A percentile compares a stretch with the other conserved stretches of the same genome.
These are phyloP conservation scores for Tetrapedia diversipes DNA, from an alignment of 2,888 invertebrate species.

Conservation along the genomic window DNA sequence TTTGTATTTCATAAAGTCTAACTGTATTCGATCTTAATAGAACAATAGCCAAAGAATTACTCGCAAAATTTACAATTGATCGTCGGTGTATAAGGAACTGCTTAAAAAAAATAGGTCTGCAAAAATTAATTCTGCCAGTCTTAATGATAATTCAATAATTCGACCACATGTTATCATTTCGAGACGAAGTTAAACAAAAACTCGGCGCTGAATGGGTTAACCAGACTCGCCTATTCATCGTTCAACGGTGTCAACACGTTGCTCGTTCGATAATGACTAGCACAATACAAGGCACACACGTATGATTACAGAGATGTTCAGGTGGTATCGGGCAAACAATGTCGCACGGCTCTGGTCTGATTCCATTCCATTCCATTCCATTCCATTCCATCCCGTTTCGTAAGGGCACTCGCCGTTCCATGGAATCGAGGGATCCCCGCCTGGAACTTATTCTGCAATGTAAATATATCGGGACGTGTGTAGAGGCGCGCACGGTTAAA, in stretches of 20 bases:
- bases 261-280: neutral
- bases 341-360: conserved; percentile 4
- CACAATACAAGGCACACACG: neutral
- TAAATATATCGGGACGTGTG: conserved; percentile 39
- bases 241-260: no score
- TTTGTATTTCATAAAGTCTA: no score
- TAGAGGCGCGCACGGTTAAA: conserved; percentile 33
- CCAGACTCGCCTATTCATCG: neutral
- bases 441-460: conserved; percentile 34
- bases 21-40: no score
- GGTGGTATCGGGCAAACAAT: conserved; percentile 9
- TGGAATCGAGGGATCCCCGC: conserved; percentile 9
- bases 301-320: neutral
- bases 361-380: conserved; percentile 18
- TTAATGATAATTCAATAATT: no score
- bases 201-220: neutral
- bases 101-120: no score
- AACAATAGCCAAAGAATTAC: no score
- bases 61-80: no score
- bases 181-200: no score
- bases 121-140: no score
- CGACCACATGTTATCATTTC: no score
- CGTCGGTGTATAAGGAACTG: no score
- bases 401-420: neutral
- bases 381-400: neutral